Evolutionary conservation across 1,140 invertebrate genomes (phyloP), one percentile per base, ranked within the genome.

Genomic region (Camponotus vicinus): DNA sequence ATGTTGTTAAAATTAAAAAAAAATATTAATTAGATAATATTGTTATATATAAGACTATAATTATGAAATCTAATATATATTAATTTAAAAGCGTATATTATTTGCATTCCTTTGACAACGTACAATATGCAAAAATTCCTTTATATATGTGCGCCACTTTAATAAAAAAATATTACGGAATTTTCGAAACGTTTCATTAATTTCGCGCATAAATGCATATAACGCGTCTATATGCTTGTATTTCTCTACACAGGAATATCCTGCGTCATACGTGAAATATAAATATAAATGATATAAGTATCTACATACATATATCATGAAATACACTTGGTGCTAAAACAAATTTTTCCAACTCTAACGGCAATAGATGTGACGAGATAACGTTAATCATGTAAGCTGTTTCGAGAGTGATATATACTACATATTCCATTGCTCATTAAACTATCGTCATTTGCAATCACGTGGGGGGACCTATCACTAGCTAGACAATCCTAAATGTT

Each of bases 401-500:
- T 49, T n/a, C 32, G 18, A 34, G n/a, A 61, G 42, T 70, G 59
- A 61, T 69, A 49, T 32, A 21, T 63, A n/a, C 18, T 49, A 57
- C 15, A 42, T 3, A 55, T 86, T 66, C 34, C 21, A 71, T 86
- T 27, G 13, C 57, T 27, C 55, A 77, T 15, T 59, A 34, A 69
- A 42, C 8, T 40, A 18, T 37, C n/a, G 49, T 49, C 40, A 71
- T 85, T 76, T 84, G 32, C 42, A 70, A n/a, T 75, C 45, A 75
- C 34, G 55, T 55, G 87, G 77, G 66, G 70, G 86, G 82, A 89
- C 82, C 80, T 90, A 89, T 90, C 89, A 89, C 63, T 91, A 89
- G 83, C 86, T 88, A 91, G 89, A 91, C 89, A 91, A 91, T 91
- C 90, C 40, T 91, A 91, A 66, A 86, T 82, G 86, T 91, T 88